Conservation (phyloP, 2,797 vertebrate species). For the Semotilus atromaculatus region DNA sequence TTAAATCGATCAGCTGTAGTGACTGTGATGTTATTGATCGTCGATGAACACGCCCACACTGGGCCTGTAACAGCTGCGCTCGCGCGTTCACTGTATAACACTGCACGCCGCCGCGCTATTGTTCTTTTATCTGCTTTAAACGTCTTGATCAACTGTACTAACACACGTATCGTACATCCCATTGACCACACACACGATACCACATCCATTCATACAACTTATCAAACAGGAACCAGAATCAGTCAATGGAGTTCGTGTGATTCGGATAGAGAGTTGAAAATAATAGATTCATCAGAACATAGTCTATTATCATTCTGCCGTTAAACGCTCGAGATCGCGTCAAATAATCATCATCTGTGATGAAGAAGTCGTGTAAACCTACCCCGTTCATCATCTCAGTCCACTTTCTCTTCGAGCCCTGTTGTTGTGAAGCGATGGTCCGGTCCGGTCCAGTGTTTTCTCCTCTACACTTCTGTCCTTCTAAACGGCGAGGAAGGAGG, state of each 20-base stretch:
- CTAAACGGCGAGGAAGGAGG: slow-evolving; percentile 63
- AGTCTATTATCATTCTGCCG: not conserved
- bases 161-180: not conserved
- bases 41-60: slow-evolving; percentile 55
- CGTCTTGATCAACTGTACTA: not conserved
- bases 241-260: not conserved
- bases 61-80: slow-evolving; percentile 50
- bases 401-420: slow-evolving; percentile 77
- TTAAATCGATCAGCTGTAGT: no score
- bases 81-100: not conserved
- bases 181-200: not conserved
- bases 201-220: slow-evolving; percentile 3
- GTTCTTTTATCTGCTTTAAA: not conserved
- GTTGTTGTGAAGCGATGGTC: slow-evolving; percentile 67
- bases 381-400: slow-evolving; percentile 90
- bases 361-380: slow-evolving; percentile 67
- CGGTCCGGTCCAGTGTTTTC: slow-evolving; percentile 63
- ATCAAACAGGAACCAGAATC: not conserved
- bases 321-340: not conserved
- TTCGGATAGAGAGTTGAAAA: not conserved
- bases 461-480: slow-evolving; percentile 64
- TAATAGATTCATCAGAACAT: not conserved
- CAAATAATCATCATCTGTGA: not conserved
- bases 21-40: not conserved
- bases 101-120: not conserved